Base-by-base conservation (phyloP, 1,140 invertebrate species). In the Nylanderia fulva region DNA sequence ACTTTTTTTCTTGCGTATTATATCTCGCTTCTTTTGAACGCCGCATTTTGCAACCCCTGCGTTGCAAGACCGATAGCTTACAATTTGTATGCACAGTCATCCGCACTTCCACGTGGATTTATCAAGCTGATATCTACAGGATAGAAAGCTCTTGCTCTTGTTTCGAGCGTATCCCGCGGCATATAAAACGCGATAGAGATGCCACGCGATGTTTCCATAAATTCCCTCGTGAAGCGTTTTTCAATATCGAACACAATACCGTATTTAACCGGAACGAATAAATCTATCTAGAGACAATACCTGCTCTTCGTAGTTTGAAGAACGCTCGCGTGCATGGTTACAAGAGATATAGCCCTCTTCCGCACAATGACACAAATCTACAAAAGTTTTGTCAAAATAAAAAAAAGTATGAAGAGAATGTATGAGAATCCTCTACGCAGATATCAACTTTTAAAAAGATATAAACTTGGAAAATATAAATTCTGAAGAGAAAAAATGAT, bases 61-160 rank as follows among this genome's bases (percentile, higher is more conserved):
- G 48, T 21, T 42, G 52, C 77, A 24, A 72, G 66, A 82, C 77
- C 77, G 72, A 82, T 60, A n/a, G 77, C 66, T 72, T 66, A 60
- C 77, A 68, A 72, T 82, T 82, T 82, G 66, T 82, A 82, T 82
- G 66, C 66, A 82, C 77, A 58, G 77, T 82, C 77, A 82, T 82
- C 77, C 77, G 77, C 77, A 72, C 66, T 82, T 82, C 52, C 77
- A 82, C 27, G 36, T 72, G 58, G 77, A 82, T 82, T 82, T 82
- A 82, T 82, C 66, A 82, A 72, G 36, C 11, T 42, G 66, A 82
- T 82, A 71, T 82, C 68, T 82, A 58, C 77, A 21, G 18, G 18
- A 18, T 39, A 72, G 77, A 68, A 82, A 82, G 77, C 58, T 82
- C 27, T 82, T 82, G 77, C 52, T 82, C 52, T 82, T 82, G 77